A percentile compares a stretch with the other conserved stretches of the same genome.
Conservation (phyloP, 1,140 invertebrate genomes). For the Hestina assimilis region DNA sequence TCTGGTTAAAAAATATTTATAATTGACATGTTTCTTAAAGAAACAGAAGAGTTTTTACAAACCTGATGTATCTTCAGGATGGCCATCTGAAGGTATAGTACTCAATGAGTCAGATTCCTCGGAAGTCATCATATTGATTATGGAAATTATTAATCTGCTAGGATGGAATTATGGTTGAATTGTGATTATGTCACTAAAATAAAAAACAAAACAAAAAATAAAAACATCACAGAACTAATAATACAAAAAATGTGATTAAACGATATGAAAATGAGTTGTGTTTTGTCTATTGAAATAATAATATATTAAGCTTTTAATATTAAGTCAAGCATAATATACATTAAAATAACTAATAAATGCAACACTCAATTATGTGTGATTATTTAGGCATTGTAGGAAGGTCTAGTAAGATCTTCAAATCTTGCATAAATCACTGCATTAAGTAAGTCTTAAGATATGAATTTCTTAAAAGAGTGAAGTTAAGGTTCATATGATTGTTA, state of each 20-base stretch:
- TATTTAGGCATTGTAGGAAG: neutral
- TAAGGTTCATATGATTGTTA: neutral
- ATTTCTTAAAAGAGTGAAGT: too few relatives aligned
- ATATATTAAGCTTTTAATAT: neutral
- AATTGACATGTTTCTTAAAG: too few relatives aligned
- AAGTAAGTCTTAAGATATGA: neutral
- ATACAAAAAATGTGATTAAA: constrained; percentile 1
- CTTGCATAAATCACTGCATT: too few relatives aligned
- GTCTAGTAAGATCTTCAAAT: neutral
- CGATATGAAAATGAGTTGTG: constrained; percentile 1
- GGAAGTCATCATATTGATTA: constrained; percentile 54
- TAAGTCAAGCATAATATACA: neutral
- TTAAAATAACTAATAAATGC: too few relatives aligned
- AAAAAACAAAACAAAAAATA: constrained; percentile 26
- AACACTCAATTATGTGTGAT: neutral
- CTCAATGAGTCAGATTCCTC: constrained; percentile 63
- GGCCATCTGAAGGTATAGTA: constrained; percentile 56
- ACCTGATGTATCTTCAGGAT: constrained; percentile 64
- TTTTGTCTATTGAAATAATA: neutral
- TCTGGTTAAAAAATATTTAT: too few relatives aligned
- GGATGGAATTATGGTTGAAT: constrained; percentile 24
- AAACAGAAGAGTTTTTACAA: too few relatives aligned
- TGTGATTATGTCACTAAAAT: constrained; percentile 32
- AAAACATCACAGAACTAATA: constrained; percentile 5
- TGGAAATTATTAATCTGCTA: constrained; percentile 24